These are phyloP conservation scores for Nesidiocoris tenuis DNA, from an alignment of 2,888 invertebrate genomes.

Conservation along the genomic window DNA sequence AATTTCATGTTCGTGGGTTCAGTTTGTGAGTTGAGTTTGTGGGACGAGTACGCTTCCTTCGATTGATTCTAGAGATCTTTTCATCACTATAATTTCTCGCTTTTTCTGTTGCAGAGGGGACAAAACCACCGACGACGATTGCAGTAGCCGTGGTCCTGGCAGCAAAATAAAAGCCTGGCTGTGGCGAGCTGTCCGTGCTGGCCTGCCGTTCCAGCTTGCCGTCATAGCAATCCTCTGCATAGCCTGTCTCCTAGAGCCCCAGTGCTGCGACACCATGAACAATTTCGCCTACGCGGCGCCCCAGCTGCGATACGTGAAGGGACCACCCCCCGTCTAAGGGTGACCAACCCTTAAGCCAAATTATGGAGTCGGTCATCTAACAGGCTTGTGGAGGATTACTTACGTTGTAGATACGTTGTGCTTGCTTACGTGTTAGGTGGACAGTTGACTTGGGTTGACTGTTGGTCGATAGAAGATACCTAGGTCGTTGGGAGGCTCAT, in stretches of 20 bases:
- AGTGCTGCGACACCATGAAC: conserved; percentile 77
- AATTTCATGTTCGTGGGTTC: no score
- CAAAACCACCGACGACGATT: conserved; percentile 7
- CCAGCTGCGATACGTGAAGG: conserved; percentile 76
- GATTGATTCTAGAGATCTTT: no score
- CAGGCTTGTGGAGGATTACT: background rate
- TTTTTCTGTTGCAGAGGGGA: conserved; percentile 8
- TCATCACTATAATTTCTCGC: background rate
- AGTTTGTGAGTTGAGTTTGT: no score
- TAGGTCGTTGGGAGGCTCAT: conserved; percentile 7
- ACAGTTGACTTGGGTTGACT: background rate
- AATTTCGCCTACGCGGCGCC: conserved; percentile 75
- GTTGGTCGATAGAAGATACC: background rate
- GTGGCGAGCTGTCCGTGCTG: conserved; percentile 69
- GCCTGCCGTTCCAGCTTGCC: conserved; percentile 75
- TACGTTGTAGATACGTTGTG: background rate
- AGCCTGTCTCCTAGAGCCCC: conserved; percentile 71
- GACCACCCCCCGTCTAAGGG: conserved; percentile 74
- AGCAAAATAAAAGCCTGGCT: conserved; percentile 52
- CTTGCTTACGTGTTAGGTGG: background rate
- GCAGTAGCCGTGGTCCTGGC: background rate
- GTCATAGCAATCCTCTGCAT: conserved; percentile 70
- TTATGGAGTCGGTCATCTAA: no score
- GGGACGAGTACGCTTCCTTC: no score
- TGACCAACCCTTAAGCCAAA: background rate